These are phyloP conservation scores for Antennarius maculatus DNA, from an alignment of 2,797 vertebrate genomes.

Conservation along the genomic window DNA sequence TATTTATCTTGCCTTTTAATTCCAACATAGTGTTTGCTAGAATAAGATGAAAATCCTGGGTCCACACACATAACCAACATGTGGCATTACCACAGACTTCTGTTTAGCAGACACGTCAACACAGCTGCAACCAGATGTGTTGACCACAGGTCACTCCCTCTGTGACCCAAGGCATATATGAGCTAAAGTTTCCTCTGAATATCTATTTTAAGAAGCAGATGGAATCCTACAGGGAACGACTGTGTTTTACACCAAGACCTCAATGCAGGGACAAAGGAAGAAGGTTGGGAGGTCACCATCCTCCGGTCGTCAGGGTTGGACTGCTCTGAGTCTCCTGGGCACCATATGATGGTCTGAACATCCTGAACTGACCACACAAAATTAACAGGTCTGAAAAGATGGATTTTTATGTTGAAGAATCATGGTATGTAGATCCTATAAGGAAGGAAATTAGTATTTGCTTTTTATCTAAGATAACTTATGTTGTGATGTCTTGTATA, in stretches of 20 bases:
- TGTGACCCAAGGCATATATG: slow-evolving; percentile 27
- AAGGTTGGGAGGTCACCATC: slow-evolving; percentile 42
- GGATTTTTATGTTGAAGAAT: neutral
- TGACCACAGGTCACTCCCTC: slow-evolving; percentile 8
- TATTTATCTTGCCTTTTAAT: neutral
- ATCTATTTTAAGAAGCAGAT: slow-evolving; percentile 49
- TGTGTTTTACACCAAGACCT: slow-evolving; percentile 49
- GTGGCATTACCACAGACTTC: slow-evolving; percentile 17
- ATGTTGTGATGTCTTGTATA: neutral
- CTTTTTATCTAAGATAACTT: neutral
- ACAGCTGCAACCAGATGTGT: slow-evolving; percentile 49
- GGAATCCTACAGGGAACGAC: slow-evolving; percentile 28
- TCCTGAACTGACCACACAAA: slow-evolving; percentile 6
- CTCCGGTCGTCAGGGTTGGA: neutral
- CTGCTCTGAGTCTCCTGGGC: no score
- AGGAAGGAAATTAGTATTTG: no score
- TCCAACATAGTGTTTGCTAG: neutral
- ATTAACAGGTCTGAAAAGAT: neutral
- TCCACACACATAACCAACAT: slow-evolving; percentile 14
- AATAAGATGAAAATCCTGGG: slow-evolving; percentile 11
- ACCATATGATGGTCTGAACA: slow-evolving; percentile 21
- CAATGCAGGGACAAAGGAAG: slow-evolving; percentile 27
- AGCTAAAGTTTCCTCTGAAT: slow-evolving; percentile 43
- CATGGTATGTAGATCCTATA: no score
- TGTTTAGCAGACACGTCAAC: slow-evolving; percentile 13